Percentiles rank a stretch among this genome's conserved stretches.
These are phyloP conservation scores for Leptosomus discolor DNA, from an alignment of 2,113 vertebrate genomes.

Conservation along the genomic window DNA sequence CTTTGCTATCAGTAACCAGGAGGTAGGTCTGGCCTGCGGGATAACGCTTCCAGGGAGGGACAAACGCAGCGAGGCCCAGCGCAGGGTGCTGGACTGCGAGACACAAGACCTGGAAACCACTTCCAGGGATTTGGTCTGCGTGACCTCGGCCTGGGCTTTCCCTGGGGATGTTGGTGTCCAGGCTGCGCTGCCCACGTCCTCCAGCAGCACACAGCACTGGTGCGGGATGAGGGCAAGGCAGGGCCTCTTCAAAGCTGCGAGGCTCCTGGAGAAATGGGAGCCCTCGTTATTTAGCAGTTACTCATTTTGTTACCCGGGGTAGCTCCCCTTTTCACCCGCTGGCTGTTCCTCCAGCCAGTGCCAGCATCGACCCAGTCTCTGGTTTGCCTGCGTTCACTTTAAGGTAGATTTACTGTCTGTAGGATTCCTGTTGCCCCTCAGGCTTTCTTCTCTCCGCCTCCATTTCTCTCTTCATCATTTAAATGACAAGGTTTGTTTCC, in stretches of 20 bases:
- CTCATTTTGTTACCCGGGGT: neutral
- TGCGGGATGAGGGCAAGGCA: neutral
- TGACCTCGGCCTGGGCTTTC: neutral
- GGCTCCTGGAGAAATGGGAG: neutral
- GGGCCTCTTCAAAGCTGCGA: neutral
- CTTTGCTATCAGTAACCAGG: neutral
- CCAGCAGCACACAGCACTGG: accelerated
- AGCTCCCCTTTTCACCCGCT: neutral
- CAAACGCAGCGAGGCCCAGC: neutral
- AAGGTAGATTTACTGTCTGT: neutral
- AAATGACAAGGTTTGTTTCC: neutral
- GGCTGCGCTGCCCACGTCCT: neutral
- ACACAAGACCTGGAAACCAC: neutral
- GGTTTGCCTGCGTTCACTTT: neutral
- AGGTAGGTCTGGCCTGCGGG: neutral
- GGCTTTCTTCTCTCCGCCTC: neutral
- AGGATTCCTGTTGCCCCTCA: neutral
- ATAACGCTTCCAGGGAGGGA: neutral
- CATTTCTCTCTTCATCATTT: neutral
- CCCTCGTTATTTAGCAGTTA: neutral
- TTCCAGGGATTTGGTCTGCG: neutral
- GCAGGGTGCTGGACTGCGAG: neutral
- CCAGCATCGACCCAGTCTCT: neutral
- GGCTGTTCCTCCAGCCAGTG: neutral
- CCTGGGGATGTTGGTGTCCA: neutral